Evolutionary conservation across 2,888 invertebrate genomes (phyloP), one percentile per base, ranked within the genome.

Genomic region (Saturnia japonica): DNA sequence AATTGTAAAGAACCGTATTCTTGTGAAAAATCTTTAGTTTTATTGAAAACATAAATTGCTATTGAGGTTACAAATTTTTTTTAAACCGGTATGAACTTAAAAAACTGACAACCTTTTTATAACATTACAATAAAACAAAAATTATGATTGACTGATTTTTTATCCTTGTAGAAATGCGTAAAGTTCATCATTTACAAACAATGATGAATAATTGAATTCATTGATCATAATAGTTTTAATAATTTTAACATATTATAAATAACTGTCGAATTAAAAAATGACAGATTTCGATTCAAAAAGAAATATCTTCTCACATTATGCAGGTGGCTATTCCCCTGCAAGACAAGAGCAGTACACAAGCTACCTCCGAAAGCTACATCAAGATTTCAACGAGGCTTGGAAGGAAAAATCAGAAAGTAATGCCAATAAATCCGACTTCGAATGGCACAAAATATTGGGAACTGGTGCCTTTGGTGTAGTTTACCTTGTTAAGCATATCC

Each of bases 401-500:
- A 89, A 88, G 70, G 85, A 87, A 51, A 88, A 84, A 51, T 70
- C 83, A 0, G 83, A 82, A 67, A 75, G 76, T 70, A 87, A 85
- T 74, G 86, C 86, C 3, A 84, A 81, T 70, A 9, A 85, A 47
- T 82, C 90, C 14, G 97, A 98, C 82, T 99, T 97, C 84, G 96
- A 97, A 70, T 90, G 95, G 71, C 88, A 96, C 64, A 96, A 96
- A 81, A 96, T 97, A 0, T 89, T 99, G 68, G 99, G 99, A 0
- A 96, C 97, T 0, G 99, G 99, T 4, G 97, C 98, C 0, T 99
- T 98, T 88, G 99, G 99, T 19, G 94, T 97, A 57, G 99, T 99
- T 1, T 96, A 96, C 84, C 88, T 97, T 4, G 94, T 94, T 19
- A 95, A 94, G 85, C 95, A 97, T 78, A 95, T 95, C 78, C 78